Percentiles rank a stretch among this genome's conserved stretches.
Conservation (phyloP, 2,888 invertebrate genomes). For the Psylliodes chrysocephalus region DNA sequence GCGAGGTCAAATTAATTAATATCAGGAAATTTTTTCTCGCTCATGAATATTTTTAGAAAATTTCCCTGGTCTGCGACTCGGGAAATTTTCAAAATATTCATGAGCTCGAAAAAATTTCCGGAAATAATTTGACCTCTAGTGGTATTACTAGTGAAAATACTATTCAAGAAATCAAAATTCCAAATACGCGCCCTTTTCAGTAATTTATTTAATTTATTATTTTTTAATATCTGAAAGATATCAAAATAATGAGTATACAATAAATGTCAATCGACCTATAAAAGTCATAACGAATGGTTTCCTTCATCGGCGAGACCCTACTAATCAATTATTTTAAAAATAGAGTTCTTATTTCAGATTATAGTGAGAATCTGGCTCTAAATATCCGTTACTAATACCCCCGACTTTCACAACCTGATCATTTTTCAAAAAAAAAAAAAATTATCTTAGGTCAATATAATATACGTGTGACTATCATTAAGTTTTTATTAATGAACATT, state of each 20-base stretch:
- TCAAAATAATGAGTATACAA: background rate
- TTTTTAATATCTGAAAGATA: background rate
- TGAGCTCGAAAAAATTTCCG: too few species aligned
- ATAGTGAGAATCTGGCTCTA: background rate
- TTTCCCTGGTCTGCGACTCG: too few species aligned
- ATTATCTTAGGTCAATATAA: conserved; percentile 25
- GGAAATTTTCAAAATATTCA: too few species aligned
- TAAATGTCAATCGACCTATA: conserved; percentile 14
- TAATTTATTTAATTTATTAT: too few species aligned
- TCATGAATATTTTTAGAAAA: too few species aligned
- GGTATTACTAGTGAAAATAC: too few species aligned
- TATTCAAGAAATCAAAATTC: too few species aligned
- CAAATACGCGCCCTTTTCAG: too few species aligned
- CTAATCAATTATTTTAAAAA: conserved; percentile 6
- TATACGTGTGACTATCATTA: conserved; percentile 30
- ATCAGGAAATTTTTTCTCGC: too few species aligned
- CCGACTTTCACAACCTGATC: conserved; percentile 1
- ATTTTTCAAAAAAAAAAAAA: conserved; percentile 18
- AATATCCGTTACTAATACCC: conserved; percentile 11
- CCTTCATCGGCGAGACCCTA: background rate
- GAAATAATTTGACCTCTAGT: too few species aligned
- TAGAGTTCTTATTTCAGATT: conserved; percentile 14
- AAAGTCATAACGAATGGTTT: conserved; percentile 2
- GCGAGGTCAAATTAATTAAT: too few species aligned
- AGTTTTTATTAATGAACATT: conserved; percentile 30